Evolutionary conservation across 1,140 invertebrate species (phyloP).

Genomic region (Drosophila mauritiana): DNA sequence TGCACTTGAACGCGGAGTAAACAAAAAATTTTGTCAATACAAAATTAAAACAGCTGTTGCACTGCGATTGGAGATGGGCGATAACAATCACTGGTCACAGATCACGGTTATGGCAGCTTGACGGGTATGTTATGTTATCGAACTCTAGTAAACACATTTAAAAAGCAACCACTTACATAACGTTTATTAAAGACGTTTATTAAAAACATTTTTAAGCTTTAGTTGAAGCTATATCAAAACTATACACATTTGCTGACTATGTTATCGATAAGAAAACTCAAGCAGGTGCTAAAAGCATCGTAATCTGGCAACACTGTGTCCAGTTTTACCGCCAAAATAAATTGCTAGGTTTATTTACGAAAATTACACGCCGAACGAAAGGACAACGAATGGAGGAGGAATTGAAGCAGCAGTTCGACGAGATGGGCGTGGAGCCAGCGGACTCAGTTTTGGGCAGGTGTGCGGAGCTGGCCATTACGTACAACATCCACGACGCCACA

Average conservation of each 20-base stretch:
- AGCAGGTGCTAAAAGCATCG: too few relatives aligned
- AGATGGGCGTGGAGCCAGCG: conserved; percentile 75
- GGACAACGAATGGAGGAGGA: conserved; percentile 65
- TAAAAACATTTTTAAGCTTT: too few relatives aligned
- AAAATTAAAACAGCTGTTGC: conserved; percentile 68
- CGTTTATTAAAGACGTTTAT: too few relatives aligned
- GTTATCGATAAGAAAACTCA: too few relatives aligned
- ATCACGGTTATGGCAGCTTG: neutral
- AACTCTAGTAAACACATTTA: neutral
- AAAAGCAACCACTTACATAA: neutral
- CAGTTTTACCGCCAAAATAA: conserved; percentile 58
- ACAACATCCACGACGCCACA: conserved; percentile 87
- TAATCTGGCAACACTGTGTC: neutral
- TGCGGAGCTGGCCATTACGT: conserved; percentile 86
- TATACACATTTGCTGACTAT: too few relatives aligned
- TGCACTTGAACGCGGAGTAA: conserved; percentile 44
- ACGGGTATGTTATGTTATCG: neutral
- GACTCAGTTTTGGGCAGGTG: conserved; percentile 69
- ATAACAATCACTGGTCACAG: neutral
- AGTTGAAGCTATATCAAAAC: too few relatives aligned
- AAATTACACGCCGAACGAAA: neutral
- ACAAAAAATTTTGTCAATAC: conserved; percentile 59
- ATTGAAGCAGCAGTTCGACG: conserved; percentile 78
- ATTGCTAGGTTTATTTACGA: conserved; percentile 41
- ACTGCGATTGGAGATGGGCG: conserved; percentile 9